Evolutionary conservation across 2,888 invertebrate species (phyloP).

Genomic region (Cristatella mucedo): DNA sequence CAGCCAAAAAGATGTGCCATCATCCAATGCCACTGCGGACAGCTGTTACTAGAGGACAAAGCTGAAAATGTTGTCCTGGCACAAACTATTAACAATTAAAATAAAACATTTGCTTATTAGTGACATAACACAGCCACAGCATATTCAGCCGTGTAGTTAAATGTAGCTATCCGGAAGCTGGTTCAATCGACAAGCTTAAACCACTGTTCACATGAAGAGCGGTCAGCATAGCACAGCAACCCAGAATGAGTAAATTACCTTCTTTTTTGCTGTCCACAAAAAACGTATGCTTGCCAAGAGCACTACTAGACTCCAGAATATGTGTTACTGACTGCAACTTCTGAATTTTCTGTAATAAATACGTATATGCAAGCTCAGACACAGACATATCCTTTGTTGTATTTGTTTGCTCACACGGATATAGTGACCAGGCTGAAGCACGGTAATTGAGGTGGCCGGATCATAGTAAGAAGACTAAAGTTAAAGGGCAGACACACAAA

Average conservation of each 20-base stretch:
- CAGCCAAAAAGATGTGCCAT: too few relatives aligned
- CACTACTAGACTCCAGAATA: conserved; percentile 64
- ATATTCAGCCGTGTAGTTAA: too few relatives aligned
- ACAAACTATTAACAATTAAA: too few relatives aligned
- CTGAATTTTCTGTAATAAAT: conserved; percentile 46
- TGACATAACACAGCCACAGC: too few relatives aligned
- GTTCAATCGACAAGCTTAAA: conserved; percentile 3
- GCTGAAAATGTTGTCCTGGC: too few relatives aligned
- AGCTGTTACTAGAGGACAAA: too few relatives aligned
- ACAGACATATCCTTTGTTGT: not conserved
- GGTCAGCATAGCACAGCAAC: conserved; percentile 10
- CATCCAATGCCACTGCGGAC: too few relatives aligned
- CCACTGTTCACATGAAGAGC: not conserved
- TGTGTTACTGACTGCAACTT: conserved; percentile 62
- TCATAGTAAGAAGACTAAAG: not conserved
- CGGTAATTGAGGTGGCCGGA: not conserved
- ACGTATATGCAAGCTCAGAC: too few relatives aligned
- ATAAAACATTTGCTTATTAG: too few relatives aligned
- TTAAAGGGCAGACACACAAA: conserved; percentile 2
- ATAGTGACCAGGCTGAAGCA: not conserved
- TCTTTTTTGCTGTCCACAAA: conserved; percentile 55
- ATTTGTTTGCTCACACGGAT: not conserved
- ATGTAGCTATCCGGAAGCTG: too few relatives aligned
- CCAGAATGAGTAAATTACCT: conserved; percentile 20
- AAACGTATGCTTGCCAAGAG: conserved; percentile 54